phyloP scores from a whole-genome alignment of 1,140 invertebrate species.

The Pseudomyrmex dendroicus region DNA sequence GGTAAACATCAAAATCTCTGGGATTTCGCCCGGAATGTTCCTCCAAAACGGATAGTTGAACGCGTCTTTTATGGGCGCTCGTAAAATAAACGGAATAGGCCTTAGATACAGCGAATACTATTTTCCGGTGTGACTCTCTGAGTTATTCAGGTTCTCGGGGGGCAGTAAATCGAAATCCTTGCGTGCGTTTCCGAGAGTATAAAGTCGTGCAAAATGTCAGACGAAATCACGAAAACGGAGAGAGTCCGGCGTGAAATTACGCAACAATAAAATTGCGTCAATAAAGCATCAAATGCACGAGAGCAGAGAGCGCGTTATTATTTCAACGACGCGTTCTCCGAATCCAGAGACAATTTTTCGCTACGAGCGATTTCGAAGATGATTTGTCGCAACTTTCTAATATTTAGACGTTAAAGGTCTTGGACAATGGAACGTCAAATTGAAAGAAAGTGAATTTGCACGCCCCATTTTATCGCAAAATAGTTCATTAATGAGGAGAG shows the following conservation, averaged over 20 bases:
- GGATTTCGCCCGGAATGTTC: neutral
- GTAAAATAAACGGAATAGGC: constrained; percentile 24
- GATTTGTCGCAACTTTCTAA: neutral
- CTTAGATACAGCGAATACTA: neutral
- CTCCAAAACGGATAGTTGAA: neutral
- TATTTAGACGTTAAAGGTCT: neutral
- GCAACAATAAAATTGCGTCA: constrained; percentile 18
- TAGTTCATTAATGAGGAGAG: too few species aligned
- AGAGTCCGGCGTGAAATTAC: neutral
- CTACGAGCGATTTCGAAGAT: neutral
- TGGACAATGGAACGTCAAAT: too few species aligned
- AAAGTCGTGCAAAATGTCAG: constrained; percentile 12
- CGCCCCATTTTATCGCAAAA: too few species aligned
- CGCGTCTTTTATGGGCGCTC: neutral
- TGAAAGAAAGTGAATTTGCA: too few species aligned
- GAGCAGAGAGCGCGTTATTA: neutral
- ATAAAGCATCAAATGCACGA: constrained; percentile 5
- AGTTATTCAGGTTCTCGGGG: constrained; percentile 5
- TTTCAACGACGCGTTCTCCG: neutral
- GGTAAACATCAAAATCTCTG: neutral
- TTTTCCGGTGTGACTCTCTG: neutral
- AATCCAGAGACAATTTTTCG: neutral
- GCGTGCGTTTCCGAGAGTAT: constrained; percentile 7
- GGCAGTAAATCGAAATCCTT: constrained; percentile 16
- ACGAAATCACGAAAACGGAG: neutral